These are phyloP conservation scores for Dipodomys ordii DNA, from an alignment of 2,113 vertebrate species.

Conservation along the genomic window DNA sequence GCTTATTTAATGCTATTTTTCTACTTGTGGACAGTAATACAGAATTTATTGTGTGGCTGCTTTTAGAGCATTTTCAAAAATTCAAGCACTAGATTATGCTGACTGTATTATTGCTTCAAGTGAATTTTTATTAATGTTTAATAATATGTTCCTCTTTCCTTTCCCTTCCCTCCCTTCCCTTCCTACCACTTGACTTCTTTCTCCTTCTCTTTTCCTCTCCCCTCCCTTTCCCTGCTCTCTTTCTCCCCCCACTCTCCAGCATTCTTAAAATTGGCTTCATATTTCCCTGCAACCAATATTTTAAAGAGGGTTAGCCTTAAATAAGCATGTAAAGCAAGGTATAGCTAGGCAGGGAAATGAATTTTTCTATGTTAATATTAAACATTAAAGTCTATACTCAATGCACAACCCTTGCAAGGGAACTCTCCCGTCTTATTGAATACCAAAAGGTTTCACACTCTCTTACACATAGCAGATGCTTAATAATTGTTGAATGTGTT, in stretches of 20 bases:
- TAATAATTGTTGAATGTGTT: conserved; percentile 53
- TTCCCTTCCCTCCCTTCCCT: too few relatives aligned
- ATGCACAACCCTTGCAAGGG: not conserved
- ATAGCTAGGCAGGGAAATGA: conserved; percentile 35
- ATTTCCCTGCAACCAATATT: conserved; percentile 42
- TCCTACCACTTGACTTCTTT: too few relatives aligned
- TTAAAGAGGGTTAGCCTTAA: conserved; percentile 41
- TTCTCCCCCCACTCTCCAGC: not conserved
- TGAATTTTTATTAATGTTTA: conserved; percentile 52
- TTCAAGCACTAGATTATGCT: conserved; percentile 59
- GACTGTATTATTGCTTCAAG: conserved; percentile 8
- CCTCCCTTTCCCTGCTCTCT: not conserved
- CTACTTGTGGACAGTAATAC: not conserved
- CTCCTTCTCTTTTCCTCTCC: not conserved
- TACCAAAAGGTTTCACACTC: not conserved
- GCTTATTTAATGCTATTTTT: conserved; percentile 36
- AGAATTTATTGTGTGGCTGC: conserved; percentile 13
- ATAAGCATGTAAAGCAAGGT: conserved; percentile 55
- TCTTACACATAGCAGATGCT: conserved; percentile 19
- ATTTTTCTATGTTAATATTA: conserved; percentile 58
- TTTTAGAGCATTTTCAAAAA: conserved; percentile 42
- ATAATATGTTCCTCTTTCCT: conserved; percentile 13
- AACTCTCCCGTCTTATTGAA: conserved; percentile 25
- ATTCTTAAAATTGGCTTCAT: conserved; percentile 45
- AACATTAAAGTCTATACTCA: conserved; percentile 48